Base-by-base conservation (phyloP, 2,797 vertebrate genomes). In the Gallinago stenura region DNA sequence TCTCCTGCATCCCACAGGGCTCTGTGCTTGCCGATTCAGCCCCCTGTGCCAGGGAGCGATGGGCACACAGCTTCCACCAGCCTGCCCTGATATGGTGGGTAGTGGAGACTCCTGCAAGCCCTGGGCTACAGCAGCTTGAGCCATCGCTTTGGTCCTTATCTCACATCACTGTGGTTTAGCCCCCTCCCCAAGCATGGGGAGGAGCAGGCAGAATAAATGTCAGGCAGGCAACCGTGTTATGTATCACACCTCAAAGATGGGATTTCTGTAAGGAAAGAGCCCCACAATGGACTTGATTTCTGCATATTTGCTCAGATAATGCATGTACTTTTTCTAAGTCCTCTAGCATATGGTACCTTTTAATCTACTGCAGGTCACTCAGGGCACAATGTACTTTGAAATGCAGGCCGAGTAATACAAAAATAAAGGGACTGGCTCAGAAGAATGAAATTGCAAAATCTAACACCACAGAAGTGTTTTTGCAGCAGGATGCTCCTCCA, bases 11-110 rank as follows among this genome's bases (percentile, higher is more conserved):
- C n/a, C 8, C 3, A 2, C 37, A 60, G 31, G 75, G 48, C 45
- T 83, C 80, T 69, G 17, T 14, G 69, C 10, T 13, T 69, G 13
- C 50, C 3, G 0, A 9, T 65, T 60, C 50, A 65, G 3, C 31
- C 25, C 24, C n/a, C 22, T 22, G 45, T 31, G 18, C 43, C 0
- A 53, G 16, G 71, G 45, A 83, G 15, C 41, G 69, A 46, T 15
- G 31, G 12, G 1, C 51, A 75, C 31, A 33, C 0, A 0, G 15
- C 16, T 66, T 31, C 46, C 30, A 60, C 25, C 33, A 65, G 53
- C 25, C 33, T 50, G 37, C 19, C 20, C 37, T 22, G 7, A 28
- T 14, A 56, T 0, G 0, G 33, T 9, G 7, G 51, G 15, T 10
- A 1, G 3, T 13, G 15, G 35, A 48, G 4, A 12, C 6, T 66